These are phyloP conservation scores for Dinocampus coccinellae DNA, from an alignment of 2,888 invertebrate genomes.

Conservation along the genomic window DNA sequence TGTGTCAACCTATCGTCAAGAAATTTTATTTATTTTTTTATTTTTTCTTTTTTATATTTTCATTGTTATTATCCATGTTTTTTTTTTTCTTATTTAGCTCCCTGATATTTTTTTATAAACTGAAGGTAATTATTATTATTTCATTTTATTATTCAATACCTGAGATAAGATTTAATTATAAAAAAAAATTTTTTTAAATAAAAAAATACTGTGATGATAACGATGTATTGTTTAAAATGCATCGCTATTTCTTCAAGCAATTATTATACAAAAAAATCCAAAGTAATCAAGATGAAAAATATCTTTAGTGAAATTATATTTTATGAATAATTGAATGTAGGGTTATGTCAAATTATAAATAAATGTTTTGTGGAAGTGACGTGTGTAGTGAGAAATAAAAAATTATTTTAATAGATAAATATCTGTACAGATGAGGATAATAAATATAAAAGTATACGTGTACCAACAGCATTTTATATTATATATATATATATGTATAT, in stretches of 20 bases:
- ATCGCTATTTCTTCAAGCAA: slow-evolving; percentile 18
- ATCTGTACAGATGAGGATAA: neutral
- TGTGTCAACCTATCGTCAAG: slow-evolving; percentile 18
- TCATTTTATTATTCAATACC: slow-evolving; percentile 29
- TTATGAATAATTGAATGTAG: neutral
- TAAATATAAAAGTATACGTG: no score
- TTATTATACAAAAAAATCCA: slow-evolving; percentile 31
- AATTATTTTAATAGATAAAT: neutral
- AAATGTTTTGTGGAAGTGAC: neutral
- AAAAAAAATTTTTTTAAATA: neutral
- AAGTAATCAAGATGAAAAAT: slow-evolving; percentile 8
- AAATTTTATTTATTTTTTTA: neutral
- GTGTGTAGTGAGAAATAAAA: neutral
- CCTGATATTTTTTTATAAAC: no score
- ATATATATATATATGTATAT: neutral
- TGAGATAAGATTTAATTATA: slow-evolving; percentile 22
- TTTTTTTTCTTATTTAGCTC: slow-evolving; percentile 29
- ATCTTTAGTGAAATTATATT: slow-evolving; percentile 1
- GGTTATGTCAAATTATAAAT: slow-evolving; percentile 21
- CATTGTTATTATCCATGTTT: neutral
- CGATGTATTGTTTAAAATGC: slow-evolving; percentile 31
- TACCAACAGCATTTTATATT: neutral
- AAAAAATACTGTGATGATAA: slow-evolving; percentile 50
- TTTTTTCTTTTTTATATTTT: neutral
- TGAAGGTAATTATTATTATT: slow-evolving; percentile 36